Conservation (phyloP, 2,113 vertebrate species). For the Gadus chalcogrammus region DNA sequence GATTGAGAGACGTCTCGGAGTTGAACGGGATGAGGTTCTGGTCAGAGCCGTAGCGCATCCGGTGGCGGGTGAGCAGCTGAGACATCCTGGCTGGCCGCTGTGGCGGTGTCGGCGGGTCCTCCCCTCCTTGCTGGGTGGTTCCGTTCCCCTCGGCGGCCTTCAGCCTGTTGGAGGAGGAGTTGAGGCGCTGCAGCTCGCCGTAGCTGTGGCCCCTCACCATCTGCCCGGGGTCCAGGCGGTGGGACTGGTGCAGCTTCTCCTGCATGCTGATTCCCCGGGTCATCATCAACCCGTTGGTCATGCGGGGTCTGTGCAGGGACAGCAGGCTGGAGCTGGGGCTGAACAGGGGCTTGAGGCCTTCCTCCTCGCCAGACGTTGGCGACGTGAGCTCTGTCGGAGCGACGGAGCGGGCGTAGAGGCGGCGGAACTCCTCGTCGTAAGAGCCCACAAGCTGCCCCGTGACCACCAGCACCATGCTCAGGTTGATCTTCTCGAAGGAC, state of each 20-base stretch:
- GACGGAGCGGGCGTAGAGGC: constrained; percentile 82
- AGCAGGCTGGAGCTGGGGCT: constrained; percentile 79
- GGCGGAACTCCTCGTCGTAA: constrained; percentile 90
- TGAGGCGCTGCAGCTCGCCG: constrained; percentile 79
- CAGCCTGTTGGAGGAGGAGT: constrained; percentile 64
- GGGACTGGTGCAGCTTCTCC: constrained; percentile 75
- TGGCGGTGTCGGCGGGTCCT: neutral
- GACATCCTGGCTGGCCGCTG: constrained; percentile 25
- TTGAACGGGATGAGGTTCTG: constrained; percentile 62
- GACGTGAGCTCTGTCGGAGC: constrained; percentile 64
- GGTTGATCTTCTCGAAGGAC: constrained; percentile 90
- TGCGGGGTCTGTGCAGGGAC: constrained; percentile 73
- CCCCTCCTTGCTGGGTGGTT: constrained; percentile 14
- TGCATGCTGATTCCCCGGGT: constrained; percentile 76
- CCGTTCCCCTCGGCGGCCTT: constrained; percentile 48
- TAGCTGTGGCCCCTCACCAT: constrained; percentile 86
- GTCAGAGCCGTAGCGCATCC: constrained; percentile 41
- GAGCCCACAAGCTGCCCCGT: constrained; percentile 86
- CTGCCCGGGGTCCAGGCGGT: constrained; percentile 69
- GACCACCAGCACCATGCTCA: constrained; percentile 90
- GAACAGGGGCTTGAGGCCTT: constrained; percentile 61
- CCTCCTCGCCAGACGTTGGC: constrained; percentile 33
- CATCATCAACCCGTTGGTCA: constrained; percentile 60
- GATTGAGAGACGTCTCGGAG: constrained; percentile 83
- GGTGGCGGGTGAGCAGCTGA: constrained; percentile 47